Evolutionary conservation across 2,797 vertebrate species (phyloP).

Genomic region (Pseudotriccus pelzelni): DNA sequence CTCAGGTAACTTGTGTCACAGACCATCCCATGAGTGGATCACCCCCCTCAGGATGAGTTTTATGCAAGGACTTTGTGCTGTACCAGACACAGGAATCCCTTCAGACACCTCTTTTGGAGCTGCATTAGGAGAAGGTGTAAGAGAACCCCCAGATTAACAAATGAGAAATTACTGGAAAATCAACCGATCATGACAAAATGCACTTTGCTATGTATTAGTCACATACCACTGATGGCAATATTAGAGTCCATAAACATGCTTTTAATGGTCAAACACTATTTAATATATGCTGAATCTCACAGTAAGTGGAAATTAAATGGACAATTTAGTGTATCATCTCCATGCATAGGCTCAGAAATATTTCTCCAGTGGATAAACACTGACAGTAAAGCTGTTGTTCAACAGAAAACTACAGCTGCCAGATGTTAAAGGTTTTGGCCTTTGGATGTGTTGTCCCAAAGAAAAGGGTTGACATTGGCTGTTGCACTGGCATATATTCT

Average conservation of each 20-base stretch:
- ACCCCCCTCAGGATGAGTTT: background rate
- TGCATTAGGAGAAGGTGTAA: slow-evolving; percentile 5
- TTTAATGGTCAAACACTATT: slow-evolving; percentile 77
- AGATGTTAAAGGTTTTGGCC: slow-evolving; percentile 58
- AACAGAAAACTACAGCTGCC: slow-evolving; percentile 33
- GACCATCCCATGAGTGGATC: background rate
- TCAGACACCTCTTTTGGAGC: background rate
- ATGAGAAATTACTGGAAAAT: slow-evolving; percentile 52
- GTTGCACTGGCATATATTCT: background rate
- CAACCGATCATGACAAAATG: slow-evolving; percentile 70
- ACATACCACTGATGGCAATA: slow-evolving; percentile 71
- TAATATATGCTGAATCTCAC: slow-evolving; percentile 64
- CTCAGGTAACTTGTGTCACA: background rate
- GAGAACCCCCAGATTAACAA: slow-evolving; percentile 66
- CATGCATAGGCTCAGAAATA: slow-evolving; percentile 25
- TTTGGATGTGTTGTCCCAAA: background rate
- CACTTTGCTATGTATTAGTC: slow-evolving; percentile 64
- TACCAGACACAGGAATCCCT: background rate
- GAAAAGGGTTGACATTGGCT: slow-evolving; percentile 16
- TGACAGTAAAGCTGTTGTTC: slow-evolving; percentile 58
- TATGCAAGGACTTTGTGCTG: background rate
- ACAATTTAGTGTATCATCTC: slow-evolving; percentile 71
- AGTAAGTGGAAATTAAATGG: slow-evolving; percentile 77
- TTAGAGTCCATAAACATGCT: slow-evolving; percentile 76
- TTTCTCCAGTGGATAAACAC: slow-evolving; percentile 44